Evolutionary conservation across 2,797 vertebrate genomes (phyloP).

Genomic region (Micromesistius poutassou): DNA sequence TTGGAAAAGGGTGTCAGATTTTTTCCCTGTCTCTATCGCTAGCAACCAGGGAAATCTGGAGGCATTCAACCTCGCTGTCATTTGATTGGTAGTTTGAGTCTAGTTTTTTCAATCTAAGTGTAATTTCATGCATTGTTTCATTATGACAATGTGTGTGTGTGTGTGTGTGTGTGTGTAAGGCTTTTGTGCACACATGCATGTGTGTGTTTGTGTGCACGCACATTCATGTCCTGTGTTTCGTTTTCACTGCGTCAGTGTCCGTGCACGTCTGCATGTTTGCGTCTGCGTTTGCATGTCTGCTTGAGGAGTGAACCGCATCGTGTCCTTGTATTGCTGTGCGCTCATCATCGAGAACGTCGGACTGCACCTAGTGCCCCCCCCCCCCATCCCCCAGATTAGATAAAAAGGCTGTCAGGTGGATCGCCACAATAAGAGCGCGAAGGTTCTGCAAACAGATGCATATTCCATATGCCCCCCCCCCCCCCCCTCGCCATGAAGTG

Average conservation of each 20-base stretch:
- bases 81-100: not conserved
- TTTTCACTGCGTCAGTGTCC: too few species aligned
- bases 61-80: not conserved
- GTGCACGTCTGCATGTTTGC: too few species aligned
- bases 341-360: not conserved
- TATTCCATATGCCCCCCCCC: conserved; percentile 45
- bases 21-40: not conserved
- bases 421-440: conserved; percentile 42
- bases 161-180: too few species aligned
- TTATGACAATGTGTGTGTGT: too few species aligned
- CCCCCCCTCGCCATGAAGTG: conserved; percentile 9
- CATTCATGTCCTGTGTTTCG: too few species aligned
- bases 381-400: conserved; percentile 53
- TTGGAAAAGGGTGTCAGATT: conserved; percentile 10
- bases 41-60: not conserved
- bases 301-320: too few species aligned
- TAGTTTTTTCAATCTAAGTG: not conserved
- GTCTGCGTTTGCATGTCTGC: too few species aligned
- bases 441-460: conserved; percentile 58
- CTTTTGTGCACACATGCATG: too few species aligned
- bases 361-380: conserved; percentile 37
- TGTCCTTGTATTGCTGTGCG: not conserved
- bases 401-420: conserved; percentile 58
- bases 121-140: conserved; percentile 13
- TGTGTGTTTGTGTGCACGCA: too few species aligned